Conservation (phyloP, 2,888 invertebrate species). For the Salpingus planirostris region DNA sequence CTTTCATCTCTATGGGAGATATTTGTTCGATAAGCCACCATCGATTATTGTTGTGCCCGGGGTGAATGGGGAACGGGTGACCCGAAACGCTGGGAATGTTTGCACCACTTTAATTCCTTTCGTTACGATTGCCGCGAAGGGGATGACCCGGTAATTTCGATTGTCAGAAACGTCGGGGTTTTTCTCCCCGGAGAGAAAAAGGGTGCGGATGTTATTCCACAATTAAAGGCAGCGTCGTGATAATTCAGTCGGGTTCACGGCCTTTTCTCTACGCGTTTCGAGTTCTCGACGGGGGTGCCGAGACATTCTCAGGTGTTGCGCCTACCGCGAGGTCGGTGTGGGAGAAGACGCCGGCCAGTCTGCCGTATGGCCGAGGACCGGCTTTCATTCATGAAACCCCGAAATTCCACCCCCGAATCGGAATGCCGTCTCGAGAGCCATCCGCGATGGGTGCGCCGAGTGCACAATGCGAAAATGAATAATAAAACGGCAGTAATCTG, state of each 20-base stretch:
- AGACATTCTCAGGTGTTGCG: conserved; percentile 35
- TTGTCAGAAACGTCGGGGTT: conserved; percentile 21
- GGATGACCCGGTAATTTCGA: conserved; percentile 32
- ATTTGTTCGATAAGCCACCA: conserved; percentile 29
- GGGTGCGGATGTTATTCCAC: conserved; percentile 31
- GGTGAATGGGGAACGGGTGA: too few relatives aligned
- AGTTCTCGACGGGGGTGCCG: conserved; percentile 25
- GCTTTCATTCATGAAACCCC: conserved; percentile 12
- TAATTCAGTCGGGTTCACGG: conserved; percentile 20
- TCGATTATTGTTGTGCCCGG: too few relatives aligned
- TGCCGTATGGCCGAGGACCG: conserved; percentile 10
- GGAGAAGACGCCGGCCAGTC: conserved; percentile 25
- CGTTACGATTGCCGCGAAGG: conserved; percentile 30
- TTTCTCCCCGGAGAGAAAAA: conserved; percentile 19
- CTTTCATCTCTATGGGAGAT: conserved; percentile 29
- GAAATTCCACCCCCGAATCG: too few relatives aligned
- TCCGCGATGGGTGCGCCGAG: too few relatives aligned
- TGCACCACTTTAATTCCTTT: conserved; percentile 25
- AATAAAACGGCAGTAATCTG: too few relatives aligned
- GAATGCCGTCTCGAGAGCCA: too few relatives aligned
- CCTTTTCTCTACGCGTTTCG: conserved; percentile 10
- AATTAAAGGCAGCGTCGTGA: conserved; percentile 33
- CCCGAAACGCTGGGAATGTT: conserved; percentile 27
- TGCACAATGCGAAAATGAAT: too few relatives aligned
- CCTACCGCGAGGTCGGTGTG: conserved; percentile 9